Conservation (phyloP, 2,797 vertebrate species). For the Prionace glauca region DNA sequence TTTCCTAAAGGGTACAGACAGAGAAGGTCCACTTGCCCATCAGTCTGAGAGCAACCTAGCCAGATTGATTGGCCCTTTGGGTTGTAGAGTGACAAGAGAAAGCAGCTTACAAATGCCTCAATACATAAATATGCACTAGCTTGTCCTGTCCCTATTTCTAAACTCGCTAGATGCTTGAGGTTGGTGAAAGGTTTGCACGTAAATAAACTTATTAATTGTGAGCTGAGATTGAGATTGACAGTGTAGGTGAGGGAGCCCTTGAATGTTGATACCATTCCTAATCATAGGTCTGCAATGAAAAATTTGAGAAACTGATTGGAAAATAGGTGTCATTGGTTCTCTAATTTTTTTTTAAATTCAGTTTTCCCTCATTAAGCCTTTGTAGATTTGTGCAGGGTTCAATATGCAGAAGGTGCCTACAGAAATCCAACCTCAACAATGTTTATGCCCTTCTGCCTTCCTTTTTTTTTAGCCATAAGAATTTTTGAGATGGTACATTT, state of each 20-base stretch:
- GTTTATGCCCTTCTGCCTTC: background rate
- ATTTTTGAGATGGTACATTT: background rate
- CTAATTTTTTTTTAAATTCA: background rate
- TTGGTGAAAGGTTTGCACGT: too few species aligned
- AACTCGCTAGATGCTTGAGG: background rate
- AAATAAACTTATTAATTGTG: background rate
- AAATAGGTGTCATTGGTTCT: background rate
- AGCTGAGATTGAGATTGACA: background rate
- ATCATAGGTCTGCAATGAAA: background rate
- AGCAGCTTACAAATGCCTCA: background rate
- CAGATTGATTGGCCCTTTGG: background rate
- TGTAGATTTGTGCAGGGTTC: background rate
- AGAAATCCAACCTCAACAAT: background rate
- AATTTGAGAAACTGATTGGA: background rate
- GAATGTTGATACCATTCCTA: background rate
- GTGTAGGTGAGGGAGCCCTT: background rate
- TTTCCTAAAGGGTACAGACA: background rate
- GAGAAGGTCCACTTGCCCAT: background rate
- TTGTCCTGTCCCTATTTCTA: background rate
- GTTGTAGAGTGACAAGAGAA: background rate
- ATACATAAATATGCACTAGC: background rate
- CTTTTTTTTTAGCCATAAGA: background rate
- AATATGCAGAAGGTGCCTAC: background rate
- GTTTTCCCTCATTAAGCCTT: too few species aligned
- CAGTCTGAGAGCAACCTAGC: background rate